These are phyloP conservation scores for Nymphalis io DNA, from an alignment of 1,140 invertebrate species.

Conservation along the genomic window DNA sequence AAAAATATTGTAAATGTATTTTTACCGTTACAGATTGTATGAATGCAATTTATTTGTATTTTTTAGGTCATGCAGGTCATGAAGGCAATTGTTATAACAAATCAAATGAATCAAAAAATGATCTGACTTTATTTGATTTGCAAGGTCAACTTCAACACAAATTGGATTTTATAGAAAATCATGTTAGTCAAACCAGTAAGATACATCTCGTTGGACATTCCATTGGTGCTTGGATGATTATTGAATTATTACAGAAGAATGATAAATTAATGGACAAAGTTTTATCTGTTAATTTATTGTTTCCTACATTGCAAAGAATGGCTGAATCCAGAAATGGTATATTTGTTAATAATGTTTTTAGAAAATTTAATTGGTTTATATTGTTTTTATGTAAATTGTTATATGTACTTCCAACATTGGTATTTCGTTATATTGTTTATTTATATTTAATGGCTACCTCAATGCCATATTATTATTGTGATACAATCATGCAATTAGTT, in stretches of 20 bases:
- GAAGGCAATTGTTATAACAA: slow-evolving; percentile 48
- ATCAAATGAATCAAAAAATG: slow-evolving; percentile 42
- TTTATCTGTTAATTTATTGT: slow-evolving; percentile 61
- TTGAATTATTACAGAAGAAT: slow-evolving; percentile 59
- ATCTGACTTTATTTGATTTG: slow-evolving; percentile 61
- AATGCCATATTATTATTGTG: slow-evolving; percentile 46
- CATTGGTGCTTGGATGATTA: slow-evolving; percentile 69
- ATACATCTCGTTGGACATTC: slow-evolving; percentile 73
- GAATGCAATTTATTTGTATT: slow-evolving; percentile 22
- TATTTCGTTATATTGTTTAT: slow-evolving; percentile 48
- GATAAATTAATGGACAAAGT: slow-evolving; percentile 45
- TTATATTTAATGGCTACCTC: slow-evolving; percentile 54
- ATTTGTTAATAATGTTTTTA: slow-evolving; percentile 56
- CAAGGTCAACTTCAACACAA: slow-evolving; percentile 67
- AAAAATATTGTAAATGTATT: too few relatives aligned
- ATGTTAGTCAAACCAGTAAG: slow-evolving; percentile 58
- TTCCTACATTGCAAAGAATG: slow-evolving; percentile 72
- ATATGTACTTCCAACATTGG: slow-evolving; percentile 46
- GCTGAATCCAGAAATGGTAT: slow-evolving; percentile 59
- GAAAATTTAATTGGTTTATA: slow-evolving; percentile 47
- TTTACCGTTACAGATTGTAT: too few relatives aligned
- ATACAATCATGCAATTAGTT: slow-evolving; percentile 52
- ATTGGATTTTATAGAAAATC: slow-evolving; percentile 59
- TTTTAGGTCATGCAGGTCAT: slow-evolving; percentile 71
- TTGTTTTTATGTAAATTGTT: slow-evolving; percentile 52